phyloP scores from a whole-genome alignment of 1,140 invertebrate genomes.

The Trichomalopsis sarcophagae region DNA sequence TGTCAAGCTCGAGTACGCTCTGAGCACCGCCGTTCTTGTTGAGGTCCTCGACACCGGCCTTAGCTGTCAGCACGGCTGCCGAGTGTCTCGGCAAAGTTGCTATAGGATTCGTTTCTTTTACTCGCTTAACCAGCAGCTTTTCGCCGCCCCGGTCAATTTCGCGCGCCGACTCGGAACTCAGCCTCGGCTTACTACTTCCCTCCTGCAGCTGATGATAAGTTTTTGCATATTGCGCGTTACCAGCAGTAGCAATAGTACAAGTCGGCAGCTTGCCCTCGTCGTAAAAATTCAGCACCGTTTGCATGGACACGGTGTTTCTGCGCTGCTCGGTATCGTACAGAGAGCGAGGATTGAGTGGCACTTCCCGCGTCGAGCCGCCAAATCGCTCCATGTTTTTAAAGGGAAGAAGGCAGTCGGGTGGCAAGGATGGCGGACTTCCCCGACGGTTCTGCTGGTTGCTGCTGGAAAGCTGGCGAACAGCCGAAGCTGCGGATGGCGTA shows the following conservation, averaged over 20 bases:
- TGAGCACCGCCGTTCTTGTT: conserved; percentile 49
- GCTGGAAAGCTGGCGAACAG: not conserved
- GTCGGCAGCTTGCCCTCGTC: conserved; percentile 59
- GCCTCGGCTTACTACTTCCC: conserved; percentile 60
- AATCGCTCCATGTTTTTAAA: conserved; percentile 58
- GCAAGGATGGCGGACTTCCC: conserved; percentile 41
- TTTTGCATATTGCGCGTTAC: not conserved
- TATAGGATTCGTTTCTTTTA: conserved; percentile 67
- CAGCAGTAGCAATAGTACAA: no score
- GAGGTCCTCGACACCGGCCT: conserved; percentile 59
- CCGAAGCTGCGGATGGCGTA: conserved; percentile 48
- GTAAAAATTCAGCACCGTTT: conserved; percentile 65
- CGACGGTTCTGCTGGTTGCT: not conserved
- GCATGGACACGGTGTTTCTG: conserved; percentile 69
- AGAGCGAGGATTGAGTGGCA: conserved; percentile 69
- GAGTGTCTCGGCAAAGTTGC: conserved; percentile 69
- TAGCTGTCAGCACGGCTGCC: conserved; percentile 36
- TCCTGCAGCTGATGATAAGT: conserved; percentile 21
- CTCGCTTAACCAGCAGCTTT: conserved; percentile 44
- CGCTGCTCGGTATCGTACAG: conserved; percentile 65
- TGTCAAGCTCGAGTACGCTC: conserved; percentile 70
- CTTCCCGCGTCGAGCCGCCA: conserved; percentile 69
- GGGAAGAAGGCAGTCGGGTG: conserved; percentile 53
- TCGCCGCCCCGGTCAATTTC: conserved; percentile 62
- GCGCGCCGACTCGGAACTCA: conserved; percentile 72